Evolutionary conservation across 2,888 invertebrate genomes (phyloP), one percentile per base, ranked within the genome.

Genomic region (Eristalis tenax): DNA sequence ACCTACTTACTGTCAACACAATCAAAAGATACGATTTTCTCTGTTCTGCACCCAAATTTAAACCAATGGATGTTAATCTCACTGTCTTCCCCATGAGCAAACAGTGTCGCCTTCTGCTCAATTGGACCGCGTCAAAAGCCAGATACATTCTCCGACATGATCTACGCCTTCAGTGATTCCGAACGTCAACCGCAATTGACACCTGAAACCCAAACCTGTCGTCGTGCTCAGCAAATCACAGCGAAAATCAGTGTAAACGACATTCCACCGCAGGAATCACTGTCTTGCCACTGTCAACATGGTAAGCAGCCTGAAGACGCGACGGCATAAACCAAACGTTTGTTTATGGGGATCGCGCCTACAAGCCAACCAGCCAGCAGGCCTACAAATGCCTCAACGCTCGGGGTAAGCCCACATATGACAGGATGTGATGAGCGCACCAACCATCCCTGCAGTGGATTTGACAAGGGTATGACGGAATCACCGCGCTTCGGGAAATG

Each of bases 381-480:
- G 43, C 56, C 50, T 26, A 18, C 64, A 57, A 26, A 56, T 68
- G 61, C 13, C 35, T 35, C n/a, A n/a, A 8, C 6, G 18, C 8
- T 26, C 23, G 73, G 68, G 80, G 63, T 66, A 69, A 75, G 63
- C 68, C 57, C 63, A 40, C 74, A 75, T 69, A 69, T 81, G 81
- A 81, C 81, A 81, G 76, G 63, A 69, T 86, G 28, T 79, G 78
- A 78, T 56, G 66, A 63, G 61, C 70, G 18, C 65, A 59, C 71
- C 28, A 71, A 32, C 11, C 69, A 74, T n/a, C 73, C 73, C 23
- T 66, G 28, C 64, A 73, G 68, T 71, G 56, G 63, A 23, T 85
- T 73, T 81, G 63, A 66, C 68, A 76, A 63, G 26, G 50, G 69
- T 66, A 15, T 59, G 68, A 73, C 26, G 28, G 28, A 22, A 32